Percentiles rank a stretch among this genome's conserved stretches.
These are phyloP conservation scores for Coelinius sp. DNA, from an alignment of 2,888 invertebrate genomes.

Conservation along the genomic window DNA sequence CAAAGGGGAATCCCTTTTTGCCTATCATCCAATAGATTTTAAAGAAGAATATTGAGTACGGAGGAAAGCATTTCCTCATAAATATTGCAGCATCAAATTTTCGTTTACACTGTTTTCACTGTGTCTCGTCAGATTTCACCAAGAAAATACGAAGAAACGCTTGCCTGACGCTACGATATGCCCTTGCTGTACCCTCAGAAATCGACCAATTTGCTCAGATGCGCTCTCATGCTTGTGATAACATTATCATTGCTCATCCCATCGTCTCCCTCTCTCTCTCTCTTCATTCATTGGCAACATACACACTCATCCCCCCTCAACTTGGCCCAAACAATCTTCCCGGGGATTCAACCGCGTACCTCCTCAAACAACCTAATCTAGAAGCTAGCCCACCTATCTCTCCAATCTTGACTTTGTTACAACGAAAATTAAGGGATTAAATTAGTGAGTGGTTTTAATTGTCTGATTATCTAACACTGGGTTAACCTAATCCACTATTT, in stretches of 20 bases:
- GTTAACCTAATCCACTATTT: constrained; percentile 16
- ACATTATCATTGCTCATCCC: constrained; percentile 41
- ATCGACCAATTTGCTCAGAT: constrained; percentile 42
- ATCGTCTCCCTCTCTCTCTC: constrained; percentile 5
- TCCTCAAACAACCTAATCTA: constrained; percentile 34
- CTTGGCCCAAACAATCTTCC: constrained; percentile 1
- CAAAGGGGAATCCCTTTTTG: constrained; percentile 14
- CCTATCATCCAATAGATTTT: constrained; percentile 17
- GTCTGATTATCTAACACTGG: neutral
- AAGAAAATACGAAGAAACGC: neutral
- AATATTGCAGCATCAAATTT: constrained; percentile 19
- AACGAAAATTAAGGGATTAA: constrained; percentile 30
- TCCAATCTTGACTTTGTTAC: constrained; percentile 14
- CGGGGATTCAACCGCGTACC: constrained; percentile 5
- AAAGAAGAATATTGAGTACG: neutral
- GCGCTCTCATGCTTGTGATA: constrained; percentile 37
- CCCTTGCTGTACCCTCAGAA: constrained; percentile 16
- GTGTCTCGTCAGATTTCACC: neutral
- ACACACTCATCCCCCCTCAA: constrained; percentile 6
- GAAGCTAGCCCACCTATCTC: constrained; percentile 28
- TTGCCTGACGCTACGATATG: neutral
- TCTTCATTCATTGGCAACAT: constrained; percentile 16
- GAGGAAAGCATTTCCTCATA: neutral
- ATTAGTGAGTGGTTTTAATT: constrained; percentile 25
- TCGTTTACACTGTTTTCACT: neutral